Evolutionary conservation across 2,888 invertebrate species (phyloP), one percentile per base, ranked within the genome.

Genomic region (Synanthedon formicaeformis): DNA sequence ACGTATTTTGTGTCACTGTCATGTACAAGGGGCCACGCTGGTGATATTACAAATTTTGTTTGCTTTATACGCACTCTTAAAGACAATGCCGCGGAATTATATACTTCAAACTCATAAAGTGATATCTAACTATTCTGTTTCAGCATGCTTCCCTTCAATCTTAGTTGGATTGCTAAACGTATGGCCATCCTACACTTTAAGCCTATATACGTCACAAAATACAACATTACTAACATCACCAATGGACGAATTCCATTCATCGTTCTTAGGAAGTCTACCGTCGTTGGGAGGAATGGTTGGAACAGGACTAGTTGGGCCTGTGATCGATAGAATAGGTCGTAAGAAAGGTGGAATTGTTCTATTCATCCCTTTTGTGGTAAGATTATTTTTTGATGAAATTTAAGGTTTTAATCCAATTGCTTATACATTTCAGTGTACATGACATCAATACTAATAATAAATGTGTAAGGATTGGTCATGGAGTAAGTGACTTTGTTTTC

Each of bases 151-250:
- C 14, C 78, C 76, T 4, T 70, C 71, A 5, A 50, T 75, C 0
- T 53, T 73, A 0, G 75, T 77, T 70, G 86, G 81, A 2, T 13
- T 73, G 2, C 59, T 83, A 0, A 78, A 88, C 52, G 90, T 89
- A 1, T 91, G 91, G 90, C 83, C 90, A 0, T 91, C 92, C 0
- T 90, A 91, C 52, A 88, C 89, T 1, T 65, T 88, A 1, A 74
- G 80, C 0, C 68, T 80, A 12, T 76, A 89, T 48, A 74, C 82
- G 13, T 75, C 81, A 0, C 63, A 70, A 2, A 61, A 73, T 13
- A 77, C 85, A 0, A 88, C 88, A 0, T 65, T 89, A 0, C 73
- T 88, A 1, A 66, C 67, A 0, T 58, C 59, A 0, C 84, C 89
- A 0, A 80, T 91, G 77, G 78, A 83, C 10, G 72, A 81, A 18